Conservation (phyloP, 2,113 vertebrate genomes). For the Anarrhichthys ocellatus region DNA sequence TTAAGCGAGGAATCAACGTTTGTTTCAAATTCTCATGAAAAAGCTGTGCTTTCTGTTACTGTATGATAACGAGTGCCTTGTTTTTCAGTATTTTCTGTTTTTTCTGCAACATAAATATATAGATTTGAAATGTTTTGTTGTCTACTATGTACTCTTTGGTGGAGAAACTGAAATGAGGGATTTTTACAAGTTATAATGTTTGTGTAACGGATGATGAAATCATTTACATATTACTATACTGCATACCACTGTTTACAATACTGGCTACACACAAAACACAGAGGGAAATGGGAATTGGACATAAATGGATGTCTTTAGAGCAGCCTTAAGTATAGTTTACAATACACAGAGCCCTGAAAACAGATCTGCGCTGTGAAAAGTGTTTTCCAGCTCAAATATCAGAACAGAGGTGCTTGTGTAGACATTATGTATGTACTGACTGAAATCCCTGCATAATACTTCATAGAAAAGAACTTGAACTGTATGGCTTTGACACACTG, state of each 20-base stretch:
- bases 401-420: constrained; percentile 4
- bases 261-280: constrained; percentile 29
- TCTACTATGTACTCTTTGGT: constrained; percentile 58
- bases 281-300: not conserved
- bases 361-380: constrained; percentile 11
- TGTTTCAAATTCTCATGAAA: not conserved
- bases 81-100: not conserved
- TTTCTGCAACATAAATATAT: not conserved
- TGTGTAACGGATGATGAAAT: constrained; percentile 20
- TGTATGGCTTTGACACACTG: constrained; percentile 41
- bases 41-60: constrained; percentile 15
- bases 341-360: constrained; percentile 35
- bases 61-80: not conserved
- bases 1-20: not conserved
- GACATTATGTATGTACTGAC: not conserved
- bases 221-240: constrained; percentile 10
- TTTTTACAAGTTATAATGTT: not conserved
- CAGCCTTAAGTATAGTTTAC: constrained; percentile 41
- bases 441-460: constrained; percentile 17
- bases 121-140: constrained; percentile 34
- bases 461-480: constrained; percentile 11
- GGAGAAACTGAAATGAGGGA: constrained; percentile 37
- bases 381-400: constrained; percentile 9
- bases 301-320: constrained; percentile 31
- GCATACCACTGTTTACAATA: constrained; percentile 35